These are phyloP conservation scores for Leptogaster cylindrica DNA, from an alignment of 2,888 invertebrate species.

Conservation along the genomic window DNA sequence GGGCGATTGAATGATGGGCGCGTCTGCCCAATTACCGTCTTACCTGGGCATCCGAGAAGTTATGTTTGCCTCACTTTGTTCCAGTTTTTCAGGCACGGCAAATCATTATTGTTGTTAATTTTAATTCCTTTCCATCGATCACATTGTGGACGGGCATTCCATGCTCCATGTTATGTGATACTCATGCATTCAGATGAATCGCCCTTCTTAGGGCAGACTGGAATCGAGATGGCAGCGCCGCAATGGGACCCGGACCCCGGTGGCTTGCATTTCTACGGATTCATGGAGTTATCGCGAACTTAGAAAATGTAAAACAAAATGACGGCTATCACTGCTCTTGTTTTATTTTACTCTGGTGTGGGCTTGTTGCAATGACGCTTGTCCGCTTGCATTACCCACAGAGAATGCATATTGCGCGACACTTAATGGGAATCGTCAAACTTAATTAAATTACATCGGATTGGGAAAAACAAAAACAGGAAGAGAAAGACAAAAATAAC, in stretches of 20 bases:
- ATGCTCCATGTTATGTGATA: slow-evolving; percentile 14
- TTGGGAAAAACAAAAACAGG: slow-evolving; percentile 3
- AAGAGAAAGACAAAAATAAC: neutral
- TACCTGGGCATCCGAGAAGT: neutral
- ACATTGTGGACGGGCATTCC: slow-evolving; percentile 7
- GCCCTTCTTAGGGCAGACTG: slow-evolving; percentile 13
- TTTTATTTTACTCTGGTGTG: neutral
- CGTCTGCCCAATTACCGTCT: slow-evolving; percentile 24
- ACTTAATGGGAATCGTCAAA: slow-evolving; percentile 20
- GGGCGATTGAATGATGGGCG: too few relatives aligned
- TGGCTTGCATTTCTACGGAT: slow-evolving; percentile 27
- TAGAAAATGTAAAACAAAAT: slow-evolving; percentile 9
- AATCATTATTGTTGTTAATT: neutral
- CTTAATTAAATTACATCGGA: slow-evolving; percentile 13
- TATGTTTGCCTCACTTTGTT: neutral
- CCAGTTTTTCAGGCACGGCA: slow-evolving; percentile 24
- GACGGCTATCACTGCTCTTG: slow-evolving; percentile 1
- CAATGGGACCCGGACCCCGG: slow-evolving; percentile 8
- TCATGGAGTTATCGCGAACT: slow-evolving; percentile 24
- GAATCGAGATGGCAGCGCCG: slow-evolving; percentile 15
- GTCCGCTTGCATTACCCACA: slow-evolving; percentile 25
- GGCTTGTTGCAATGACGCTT: slow-evolving; percentile 14
- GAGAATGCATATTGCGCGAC: slow-evolving; percentile 24
- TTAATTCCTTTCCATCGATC: slow-evolving; percentile 21
- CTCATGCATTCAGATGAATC: slow-evolving; percentile 23